Conservation (phyloP, 2,113 vertebrate species). For the Sander lucioperca region DNA sequence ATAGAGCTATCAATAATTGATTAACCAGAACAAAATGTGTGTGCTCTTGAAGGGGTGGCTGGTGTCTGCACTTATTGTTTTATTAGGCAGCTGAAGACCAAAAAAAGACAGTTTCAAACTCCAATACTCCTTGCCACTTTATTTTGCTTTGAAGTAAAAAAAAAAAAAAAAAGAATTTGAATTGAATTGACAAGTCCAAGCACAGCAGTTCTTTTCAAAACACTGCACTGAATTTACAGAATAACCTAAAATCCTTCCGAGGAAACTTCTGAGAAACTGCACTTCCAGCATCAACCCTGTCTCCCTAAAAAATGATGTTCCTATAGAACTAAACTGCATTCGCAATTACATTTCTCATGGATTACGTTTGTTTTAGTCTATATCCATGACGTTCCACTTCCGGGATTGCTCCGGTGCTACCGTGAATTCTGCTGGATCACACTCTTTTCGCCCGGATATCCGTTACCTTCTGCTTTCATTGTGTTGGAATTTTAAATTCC, state of each 20-base stretch:
- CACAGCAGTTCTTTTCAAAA: constrained; percentile 39
- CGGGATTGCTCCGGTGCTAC: too few species aligned
- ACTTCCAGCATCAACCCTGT: not conserved
- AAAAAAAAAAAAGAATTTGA: constrained; percentile 16
- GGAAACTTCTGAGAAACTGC: not conserved
- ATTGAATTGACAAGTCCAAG: constrained; percentile 43
- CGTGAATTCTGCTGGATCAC: too few species aligned
- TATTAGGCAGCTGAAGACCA: constrained; percentile 35
- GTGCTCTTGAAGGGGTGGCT: constrained; percentile 41
- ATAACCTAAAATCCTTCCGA: not conserved
- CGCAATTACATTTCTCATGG: too few species aligned
- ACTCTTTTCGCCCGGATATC: too few species aligned
- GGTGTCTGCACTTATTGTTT: constrained; percentile 44
- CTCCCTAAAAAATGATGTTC: too few species aligned
- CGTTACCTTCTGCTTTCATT: too few species aligned
- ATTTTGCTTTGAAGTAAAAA: constrained; percentile 35
- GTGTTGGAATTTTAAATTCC: too few species aligned
- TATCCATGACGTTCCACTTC: too few species aligned
- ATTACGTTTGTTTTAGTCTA: too few species aligned
- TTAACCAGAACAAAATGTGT: constrained; percentile 42
- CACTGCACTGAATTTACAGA: not conserved
- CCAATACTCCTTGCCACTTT: constrained; percentile 24
- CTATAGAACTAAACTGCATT: too few species aligned
- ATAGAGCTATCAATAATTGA: constrained; percentile 66
- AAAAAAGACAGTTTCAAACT: constrained; percentile 22